Evolutionary conservation across 2,888 invertebrate genomes (phyloP).

Genomic region (Pachydiplax longipennis): DNA sequence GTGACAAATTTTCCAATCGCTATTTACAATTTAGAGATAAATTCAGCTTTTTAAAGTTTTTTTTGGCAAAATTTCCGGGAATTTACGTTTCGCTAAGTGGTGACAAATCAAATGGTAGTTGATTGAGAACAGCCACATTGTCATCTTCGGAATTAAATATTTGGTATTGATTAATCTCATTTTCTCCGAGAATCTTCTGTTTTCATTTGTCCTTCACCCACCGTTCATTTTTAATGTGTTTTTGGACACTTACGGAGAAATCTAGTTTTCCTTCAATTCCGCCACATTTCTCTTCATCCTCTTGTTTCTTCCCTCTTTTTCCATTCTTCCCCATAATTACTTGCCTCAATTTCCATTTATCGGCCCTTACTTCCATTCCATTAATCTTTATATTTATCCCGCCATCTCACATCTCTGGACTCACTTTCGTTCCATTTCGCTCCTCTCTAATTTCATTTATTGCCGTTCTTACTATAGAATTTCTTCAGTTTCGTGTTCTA

Average conservation of each 20-base stretch:
- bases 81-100: no score
- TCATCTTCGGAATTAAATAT: no score
- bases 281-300: not conserved
- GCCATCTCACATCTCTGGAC: not conserved
- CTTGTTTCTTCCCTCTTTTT: not conserved
- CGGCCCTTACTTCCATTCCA: slow-evolving; percentile 5
- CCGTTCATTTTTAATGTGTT: not conserved
- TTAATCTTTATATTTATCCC: not conserved
- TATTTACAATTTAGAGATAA: no score
- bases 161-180: no score
- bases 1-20: no score
- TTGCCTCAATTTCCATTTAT: slow-evolving; percentile 15
- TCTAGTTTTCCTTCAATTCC: not conserved
- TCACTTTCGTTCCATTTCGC: not conserved
- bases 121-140: no score
- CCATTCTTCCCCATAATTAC: slow-evolving; percentile 3
- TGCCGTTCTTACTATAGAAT: not conserved
- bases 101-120: no score
- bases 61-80: no score
- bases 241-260: not conserved
- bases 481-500: not conserved
- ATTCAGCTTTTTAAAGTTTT: no score
- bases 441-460: not conserved
- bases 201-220: no score
- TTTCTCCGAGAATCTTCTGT: no score